A percentile compares a stretch with the other conserved stretches of the same genome.
phyloP scores from a whole-genome alignment of 37 sponge, comb jelly and placozoan species.

The Petrosia ficiformis region DNA sequence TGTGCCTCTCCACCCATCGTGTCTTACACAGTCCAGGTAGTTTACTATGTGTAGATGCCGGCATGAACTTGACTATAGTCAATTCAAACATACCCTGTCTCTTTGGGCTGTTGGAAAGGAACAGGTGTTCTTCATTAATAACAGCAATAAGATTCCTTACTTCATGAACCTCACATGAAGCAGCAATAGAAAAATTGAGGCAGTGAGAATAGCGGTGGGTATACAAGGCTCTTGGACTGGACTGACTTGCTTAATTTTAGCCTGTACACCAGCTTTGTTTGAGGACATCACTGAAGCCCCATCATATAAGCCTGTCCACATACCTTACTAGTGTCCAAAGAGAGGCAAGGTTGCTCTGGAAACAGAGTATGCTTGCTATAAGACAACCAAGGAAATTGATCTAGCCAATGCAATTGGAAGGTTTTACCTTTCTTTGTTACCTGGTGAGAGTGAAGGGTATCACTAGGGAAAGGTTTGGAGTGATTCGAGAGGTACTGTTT shows the following conservation, averaged over 20 bases:
- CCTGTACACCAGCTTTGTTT: slow-evolving; percentile 10
- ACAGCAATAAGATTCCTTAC: slow-evolving; percentile 18
- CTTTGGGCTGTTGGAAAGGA: slow-evolving; percentile 16
- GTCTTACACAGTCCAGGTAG: slow-evolving; percentile 24
- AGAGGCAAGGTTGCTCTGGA: not conserved
- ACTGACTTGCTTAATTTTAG: slow-evolving; percentile 10
- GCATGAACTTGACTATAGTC: not conserved
- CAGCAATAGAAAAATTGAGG: slow-evolving; percentile 24
- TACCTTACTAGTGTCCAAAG: not conserved
- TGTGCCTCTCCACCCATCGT: slow-evolving; percentile 19
- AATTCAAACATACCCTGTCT: slow-evolving; percentile 13
- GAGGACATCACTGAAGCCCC: slow-evolving; percentile 6
- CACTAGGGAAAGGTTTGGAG: slow-evolving; percentile 15
- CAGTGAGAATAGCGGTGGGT: slow-evolving; percentile 18
- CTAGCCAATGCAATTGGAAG: slow-evolving; percentile 4
- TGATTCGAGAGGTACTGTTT: slow-evolving; percentile 23
- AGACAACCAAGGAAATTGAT: slow-evolving; percentile 24
- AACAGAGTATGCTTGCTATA: slow-evolving; percentile 11
- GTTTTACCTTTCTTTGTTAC: slow-evolving; percentile 15
- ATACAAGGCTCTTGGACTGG: slow-evolving; percentile 33
- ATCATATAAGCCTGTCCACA: slow-evolving; percentile 45
- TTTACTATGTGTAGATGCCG: not conserved
- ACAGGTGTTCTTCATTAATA: slow-evolving; percentile 11
- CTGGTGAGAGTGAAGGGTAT: slow-evolving; percentile 15
- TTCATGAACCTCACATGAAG: slow-evolving; percentile 13